Percentiles rank a stretch among this genome's conserved stretches.
These are phyloP conservation scores for Odontesthes bonariensis DNA, from an alignment of 2,113 vertebrate genomes.

Conservation along the genomic window DNA sequence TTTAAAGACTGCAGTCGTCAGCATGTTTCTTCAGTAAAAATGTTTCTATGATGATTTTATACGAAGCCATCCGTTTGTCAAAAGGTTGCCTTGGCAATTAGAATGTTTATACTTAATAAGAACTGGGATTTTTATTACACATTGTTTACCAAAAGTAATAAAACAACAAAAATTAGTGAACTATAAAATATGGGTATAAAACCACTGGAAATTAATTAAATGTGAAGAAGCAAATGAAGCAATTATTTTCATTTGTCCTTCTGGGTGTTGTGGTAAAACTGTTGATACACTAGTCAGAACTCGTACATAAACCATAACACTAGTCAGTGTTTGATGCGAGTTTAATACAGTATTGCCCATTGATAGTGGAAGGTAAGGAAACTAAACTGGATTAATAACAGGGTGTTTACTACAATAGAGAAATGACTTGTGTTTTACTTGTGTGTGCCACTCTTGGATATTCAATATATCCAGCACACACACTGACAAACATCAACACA, in stretches of 20 bases:
- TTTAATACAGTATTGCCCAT: slow-evolving; percentile 33
- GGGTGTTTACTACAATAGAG: slow-evolving; percentile 53
- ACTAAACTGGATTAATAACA: slow-evolving; percentile 41
- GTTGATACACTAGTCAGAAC: not conserved
- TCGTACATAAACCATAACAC: not conserved
- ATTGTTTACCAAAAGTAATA: not conserved
- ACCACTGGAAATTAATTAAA: not conserved
- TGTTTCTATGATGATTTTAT: not conserved
- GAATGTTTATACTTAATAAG: not conserved
- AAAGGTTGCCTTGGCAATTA: slow-evolving; percentile 2
- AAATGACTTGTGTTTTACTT: slow-evolving; percentile 67
- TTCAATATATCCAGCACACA: slow-evolving; percentile 34
- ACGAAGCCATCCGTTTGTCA: not conserved
- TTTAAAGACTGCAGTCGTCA: not conserved
- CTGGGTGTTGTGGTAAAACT: not conserved
- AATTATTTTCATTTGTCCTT: not conserved
- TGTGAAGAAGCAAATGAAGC: not conserved
- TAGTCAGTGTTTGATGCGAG: slow-evolving; percentile 3
- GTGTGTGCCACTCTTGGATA: slow-evolving; percentile 37
- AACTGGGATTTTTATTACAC: not conserved
- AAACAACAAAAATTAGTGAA: not conserved
- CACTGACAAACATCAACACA: slow-evolving; percentile 15
- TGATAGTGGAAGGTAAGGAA: slow-evolving; percentile 69
- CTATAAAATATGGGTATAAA: not conserved
- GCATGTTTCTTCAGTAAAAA: not conserved